Percentiles rank a stretch among this genome's conserved stretches.
Evolutionary conservation across 2,113 vertebrate genomes (phyloP).

Genomic region (Sapajus apella): DNA sequence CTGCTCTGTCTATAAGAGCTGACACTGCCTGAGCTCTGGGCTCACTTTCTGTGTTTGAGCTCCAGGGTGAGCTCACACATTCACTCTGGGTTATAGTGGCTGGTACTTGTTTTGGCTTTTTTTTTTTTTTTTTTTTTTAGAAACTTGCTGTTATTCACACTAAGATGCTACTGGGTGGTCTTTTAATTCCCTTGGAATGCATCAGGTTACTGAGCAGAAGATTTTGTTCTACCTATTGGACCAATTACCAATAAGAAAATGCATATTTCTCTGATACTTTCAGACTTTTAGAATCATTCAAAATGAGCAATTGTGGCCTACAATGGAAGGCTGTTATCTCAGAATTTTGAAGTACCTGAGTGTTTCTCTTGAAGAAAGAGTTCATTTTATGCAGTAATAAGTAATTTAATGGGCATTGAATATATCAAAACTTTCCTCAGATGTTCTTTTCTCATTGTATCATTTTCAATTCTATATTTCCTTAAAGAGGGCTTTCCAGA

Average conservation of each 20-base stretch:
- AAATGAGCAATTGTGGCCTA: conserved; percentile 37
- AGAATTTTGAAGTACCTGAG: not conserved
- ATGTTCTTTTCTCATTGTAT: conserved; percentile 26
- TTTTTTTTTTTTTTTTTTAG: not conserved
- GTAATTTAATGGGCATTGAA: conserved; percentile 9
- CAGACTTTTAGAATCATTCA: not conserved
- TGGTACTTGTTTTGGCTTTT: not conserved
- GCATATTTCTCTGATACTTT: conserved; percentile 29
- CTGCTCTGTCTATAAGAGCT: not conserved
- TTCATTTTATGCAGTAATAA: conserved; percentile 34
- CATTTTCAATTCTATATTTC: not conserved
- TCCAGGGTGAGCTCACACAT: not conserved
- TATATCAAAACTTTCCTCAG: not conserved
- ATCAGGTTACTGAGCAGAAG: not conserved
- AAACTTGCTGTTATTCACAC: not conserved
- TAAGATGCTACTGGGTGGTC: not conserved
- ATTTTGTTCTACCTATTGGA: conserved; percentile 44
- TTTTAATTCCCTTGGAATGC: conserved; percentile 40
- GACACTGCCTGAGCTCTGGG: no score
- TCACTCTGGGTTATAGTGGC: not conserved
- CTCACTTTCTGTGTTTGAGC: not conserved
- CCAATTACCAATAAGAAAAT: conserved; percentile 37
- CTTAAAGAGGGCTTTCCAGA: not conserved
- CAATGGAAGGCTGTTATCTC: conserved; percentile 18
- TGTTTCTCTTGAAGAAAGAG: conserved; percentile 26